A percentile compares a stretch with the other conserved stretches of the same genome.
These are phyloP conservation scores for Crocuta crocuta DNA, from an alignment of 2,113 vertebrate genomes.

Conservation along the genomic window DNA sequence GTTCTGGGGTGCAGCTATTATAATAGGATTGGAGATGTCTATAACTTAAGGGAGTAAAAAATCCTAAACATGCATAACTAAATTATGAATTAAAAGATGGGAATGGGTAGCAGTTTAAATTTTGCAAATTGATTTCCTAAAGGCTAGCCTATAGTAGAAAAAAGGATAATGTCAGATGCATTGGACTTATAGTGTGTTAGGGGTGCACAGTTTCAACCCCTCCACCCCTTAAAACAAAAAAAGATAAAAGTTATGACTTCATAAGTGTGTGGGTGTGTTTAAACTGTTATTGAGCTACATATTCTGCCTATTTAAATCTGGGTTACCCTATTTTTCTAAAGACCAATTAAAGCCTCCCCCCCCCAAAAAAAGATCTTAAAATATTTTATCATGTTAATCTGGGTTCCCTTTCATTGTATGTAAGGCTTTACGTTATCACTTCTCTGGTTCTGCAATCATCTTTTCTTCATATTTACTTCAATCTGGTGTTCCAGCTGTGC, in stretches of 20 bases:
- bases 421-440: not conserved
- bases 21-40: not conserved
- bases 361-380: not conserved
- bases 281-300: not conserved
- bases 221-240: not conserved
- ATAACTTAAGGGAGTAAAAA: not conserved
- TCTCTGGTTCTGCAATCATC: not conserved
- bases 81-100: not conserved
- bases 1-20: not conserved
- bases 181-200: not conserved
- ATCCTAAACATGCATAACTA: not conserved
- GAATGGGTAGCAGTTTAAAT: not conserved
- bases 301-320: not conserved
- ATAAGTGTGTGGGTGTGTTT: not conserved
- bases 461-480: not conserved
- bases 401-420: not conserved
- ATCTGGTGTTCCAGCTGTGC: too few species aligned
- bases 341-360: not conserved
- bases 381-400: not conserved
- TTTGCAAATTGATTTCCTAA: not conserved
- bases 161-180: not conserved
- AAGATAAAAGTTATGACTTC: not conserved
- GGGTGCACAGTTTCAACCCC: not conserved
- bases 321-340: not conserved
- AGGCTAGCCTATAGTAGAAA: not conserved